A percentile compares a stretch with the other conserved stretches of the same genome.
These are phyloP conservation scores for Sebastes schlegelii DNA, from an alignment of 2,113 vertebrate genomes.

Conservation along the genomic window DNA sequence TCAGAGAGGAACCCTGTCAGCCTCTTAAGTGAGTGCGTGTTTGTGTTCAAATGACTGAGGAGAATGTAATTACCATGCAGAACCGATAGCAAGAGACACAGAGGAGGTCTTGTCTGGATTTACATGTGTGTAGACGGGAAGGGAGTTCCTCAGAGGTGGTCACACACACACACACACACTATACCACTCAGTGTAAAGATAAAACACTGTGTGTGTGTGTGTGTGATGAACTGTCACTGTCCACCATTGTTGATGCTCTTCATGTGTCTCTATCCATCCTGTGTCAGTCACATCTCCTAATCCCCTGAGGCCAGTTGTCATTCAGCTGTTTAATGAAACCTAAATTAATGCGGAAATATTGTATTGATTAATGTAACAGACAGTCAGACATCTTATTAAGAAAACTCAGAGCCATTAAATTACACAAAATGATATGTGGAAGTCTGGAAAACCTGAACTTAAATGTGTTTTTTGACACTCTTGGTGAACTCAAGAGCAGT, in stretches of 20 bases:
- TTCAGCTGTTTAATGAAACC: constrained; percentile 24
- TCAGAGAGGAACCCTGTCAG: constrained; percentile 2
- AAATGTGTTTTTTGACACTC: not conserved
- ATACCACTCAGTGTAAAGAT: not conserved
- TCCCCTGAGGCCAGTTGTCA: constrained; percentile 9
- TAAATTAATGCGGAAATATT: constrained; percentile 7
- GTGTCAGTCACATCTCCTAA: not conserved
- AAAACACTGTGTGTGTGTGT: not conserved
- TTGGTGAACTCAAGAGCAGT: not conserved
- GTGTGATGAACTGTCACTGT: not conserved
- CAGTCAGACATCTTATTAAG: not conserved
- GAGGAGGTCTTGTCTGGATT: constrained; percentile 40
- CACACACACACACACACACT: constrained; percentile 3
- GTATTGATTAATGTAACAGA: constrained; percentile 6
- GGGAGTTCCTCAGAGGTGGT: constrained; percentile 23
- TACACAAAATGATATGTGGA: not conserved
- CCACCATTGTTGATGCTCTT: not conserved
- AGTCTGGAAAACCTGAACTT: not conserved
- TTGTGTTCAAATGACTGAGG: constrained; percentile 18
- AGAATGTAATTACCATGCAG: constrained; percentile 43
- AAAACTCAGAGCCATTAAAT: not conserved
- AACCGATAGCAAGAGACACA: not conserved
- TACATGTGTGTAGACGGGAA: constrained; percentile 25
- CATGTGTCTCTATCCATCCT: not conserved
- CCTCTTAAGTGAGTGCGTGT: constrained; percentile 4